Evolutionary conservation across 2,888 invertebrate genomes (phyloP), one percentile per base, ranked within the genome.

Genomic region (Trachelus iudaicus): DNA sequence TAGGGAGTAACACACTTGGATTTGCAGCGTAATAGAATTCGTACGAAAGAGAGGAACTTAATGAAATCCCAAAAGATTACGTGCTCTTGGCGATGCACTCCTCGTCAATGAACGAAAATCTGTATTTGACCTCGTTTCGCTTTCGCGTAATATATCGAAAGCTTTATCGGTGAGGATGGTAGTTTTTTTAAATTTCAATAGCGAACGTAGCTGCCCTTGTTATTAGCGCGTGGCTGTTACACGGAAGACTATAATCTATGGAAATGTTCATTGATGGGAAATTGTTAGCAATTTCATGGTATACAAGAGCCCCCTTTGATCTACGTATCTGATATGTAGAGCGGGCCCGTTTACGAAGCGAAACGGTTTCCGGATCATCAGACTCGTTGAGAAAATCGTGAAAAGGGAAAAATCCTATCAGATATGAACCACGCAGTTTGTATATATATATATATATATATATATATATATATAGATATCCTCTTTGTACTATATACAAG

Each of bases 271-370:
- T 71, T 71, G 31, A 71, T 71, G 31, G 34, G 71, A 31, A 71
- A 71, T 71, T 71, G 71, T 34, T 33, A 71, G 71, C 71, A 71
- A 71, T 71, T 71, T 71, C 71, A 31, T 31, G 13, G 33, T 71
- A 71, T 33, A 34, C 31, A 34, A 33, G 71, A 34, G 13, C 71
- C 31, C 31, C 12, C 71, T 71, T 71, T 71, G 71, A 71, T 71
- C 71, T 71, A 34, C 71, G 9, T 31, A 33, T 34, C 71, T 71
- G 71, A 71, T 33, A 71, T 34, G 71, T 31, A 34, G 33, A 71
- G 31, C 31, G 71, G 34, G 33, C 15, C 31, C 71, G 34, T 31
- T 71, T 34, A 31, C 31, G 30, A 71, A 71, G 31, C 71, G 71
- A 34, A 71, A 34, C 13, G 34, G 31, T 71, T 71, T 71, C 31